Percentiles rank a stretch among this genome's conserved stretches.
phyloP scores from a whole-genome alignment of 2,888 invertebrate species.

The Lasioglossum vierecki region DNA sequence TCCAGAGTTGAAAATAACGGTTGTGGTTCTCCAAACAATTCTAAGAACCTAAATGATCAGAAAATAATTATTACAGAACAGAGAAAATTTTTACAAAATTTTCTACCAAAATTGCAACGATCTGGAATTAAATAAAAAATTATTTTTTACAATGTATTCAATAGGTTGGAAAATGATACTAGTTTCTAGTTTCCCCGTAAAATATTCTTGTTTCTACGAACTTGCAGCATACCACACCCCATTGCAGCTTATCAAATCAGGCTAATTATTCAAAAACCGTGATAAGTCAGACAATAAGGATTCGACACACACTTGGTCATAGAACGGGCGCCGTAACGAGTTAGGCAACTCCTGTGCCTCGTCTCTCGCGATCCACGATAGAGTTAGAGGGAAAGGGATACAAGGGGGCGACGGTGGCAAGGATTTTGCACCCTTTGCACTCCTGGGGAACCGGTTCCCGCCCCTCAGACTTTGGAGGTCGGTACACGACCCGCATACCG shows the following conservation, averaged over 20 bases:
- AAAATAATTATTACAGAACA: too few relatives aligned
- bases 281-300: slow-evolving; percentile 34
- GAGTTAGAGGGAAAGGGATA: not conserved
- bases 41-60: too few relatives aligned
- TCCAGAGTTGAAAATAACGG: not conserved
- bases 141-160: too few relatives aligned
- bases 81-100: too few relatives aligned
- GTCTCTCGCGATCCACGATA: slow-evolving; percentile 35
- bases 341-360: slow-evolving; percentile 64
- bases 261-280: not conserved
- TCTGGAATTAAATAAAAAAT: too few relatives aligned
- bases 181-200: too few relatives aligned
- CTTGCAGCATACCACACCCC: not conserved
- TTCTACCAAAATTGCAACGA: too few relatives aligned
- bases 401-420: not conserved
- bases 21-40: too few relatives aligned
- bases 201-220: not conserved
- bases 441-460: slow-evolving; percentile 35
- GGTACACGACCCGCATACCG: slow-evolving; percentile 75
- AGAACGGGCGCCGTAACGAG: slow-evolving; percentile 67
- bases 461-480: slow-evolving; percentile 41
- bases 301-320: slow-evolving; percentile 56
- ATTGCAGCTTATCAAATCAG: not conserved
- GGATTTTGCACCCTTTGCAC: slow-evolving; percentile 59
- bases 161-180: too few relatives aligned